These are phyloP conservation scores for Rugalucina vietnamica DNA, from an alignment of 2,888 invertebrate species.

Conservation along the genomic window DNA sequence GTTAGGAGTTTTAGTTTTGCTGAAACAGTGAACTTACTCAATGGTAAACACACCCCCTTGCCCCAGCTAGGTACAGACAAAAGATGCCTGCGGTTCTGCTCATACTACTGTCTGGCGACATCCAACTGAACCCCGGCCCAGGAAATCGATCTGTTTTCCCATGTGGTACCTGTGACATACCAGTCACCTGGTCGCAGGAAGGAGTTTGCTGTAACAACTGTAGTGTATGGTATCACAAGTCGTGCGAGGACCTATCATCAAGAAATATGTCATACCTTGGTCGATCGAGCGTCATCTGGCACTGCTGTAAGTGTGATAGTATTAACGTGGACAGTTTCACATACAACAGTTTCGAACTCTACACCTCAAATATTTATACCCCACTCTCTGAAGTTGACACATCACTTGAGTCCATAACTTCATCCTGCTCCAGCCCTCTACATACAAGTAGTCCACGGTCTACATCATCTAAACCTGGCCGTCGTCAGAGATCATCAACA, in stretches of 20 bases:
- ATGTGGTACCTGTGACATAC: slow-evolving; percentile 32
- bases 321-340: slow-evolving; percentile 30
- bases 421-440: background rate
- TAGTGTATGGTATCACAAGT: slow-evolving; percentile 19
- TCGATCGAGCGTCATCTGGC: background rate
- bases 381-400: background rate
- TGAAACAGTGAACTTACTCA: background rate
- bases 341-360: slow-evolving; percentile 13
- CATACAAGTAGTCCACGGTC: background rate
- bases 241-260: slow-evolving; percentile 17
- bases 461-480: background rate
- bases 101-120: background rate
- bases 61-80: background rate
- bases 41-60: background rate
- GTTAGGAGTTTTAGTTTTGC: background rate
- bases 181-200: slow-evolving; percentile 33
- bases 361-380: slow-evolving; percentile 16
- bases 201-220: slow-evolving; percentile 46
- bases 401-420: background rate
- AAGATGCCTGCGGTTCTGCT: no score
- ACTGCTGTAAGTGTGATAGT: slow-evolving; percentile 1
- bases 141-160: slow-evolving; percentile 35
- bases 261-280: slow-evolving; percentile 27
- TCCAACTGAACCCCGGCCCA: slow-evolving; percentile 19
- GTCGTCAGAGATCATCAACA: background rate